These are phyloP conservation scores for Tipula lateralis DNA, from an alignment of 2,888 invertebrate species.

Conservation along the genomic window DNA sequence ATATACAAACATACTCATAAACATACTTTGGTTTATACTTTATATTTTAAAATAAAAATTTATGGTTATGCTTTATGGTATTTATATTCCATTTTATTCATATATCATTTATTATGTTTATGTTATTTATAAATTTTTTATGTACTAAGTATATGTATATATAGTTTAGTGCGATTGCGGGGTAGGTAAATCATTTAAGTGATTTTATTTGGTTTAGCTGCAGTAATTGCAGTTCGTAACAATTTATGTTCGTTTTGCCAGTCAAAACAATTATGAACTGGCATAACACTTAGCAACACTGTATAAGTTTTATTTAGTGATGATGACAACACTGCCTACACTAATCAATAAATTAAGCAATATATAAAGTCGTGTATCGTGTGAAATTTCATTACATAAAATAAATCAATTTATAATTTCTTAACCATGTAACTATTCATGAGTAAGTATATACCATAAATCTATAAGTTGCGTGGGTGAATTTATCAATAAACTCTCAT, in stretches of 20 bases:
- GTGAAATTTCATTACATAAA: not conserved
- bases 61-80: conserved; percentile 24
- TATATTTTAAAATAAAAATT: not conserved
- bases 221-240: not conserved
- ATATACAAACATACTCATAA: not conserved
- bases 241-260: too few relatives aligned
- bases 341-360: not conserved
- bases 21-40: not conserved
- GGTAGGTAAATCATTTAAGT: not conserved
- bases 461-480: conserved; percentile 4
- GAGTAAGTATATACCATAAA: not conserved
- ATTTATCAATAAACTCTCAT: not conserved
- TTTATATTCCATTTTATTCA: conserved; percentile 4
- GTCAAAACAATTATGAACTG: too few relatives aligned
- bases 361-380: not conserved
- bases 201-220: not conserved
- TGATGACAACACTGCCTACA: not conserved
- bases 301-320: too few relatives aligned
- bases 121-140: not conserved
- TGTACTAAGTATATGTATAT: not conserved
- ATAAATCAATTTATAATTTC: not conserved
- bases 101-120: not conserved
- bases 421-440: not conserved
- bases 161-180: not conserved
- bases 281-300: not conserved